These are phyloP conservation scores for Aleiodes leptofemur DNA, from an alignment of 2,888 invertebrate genomes.

Conservation along the genomic window DNA sequence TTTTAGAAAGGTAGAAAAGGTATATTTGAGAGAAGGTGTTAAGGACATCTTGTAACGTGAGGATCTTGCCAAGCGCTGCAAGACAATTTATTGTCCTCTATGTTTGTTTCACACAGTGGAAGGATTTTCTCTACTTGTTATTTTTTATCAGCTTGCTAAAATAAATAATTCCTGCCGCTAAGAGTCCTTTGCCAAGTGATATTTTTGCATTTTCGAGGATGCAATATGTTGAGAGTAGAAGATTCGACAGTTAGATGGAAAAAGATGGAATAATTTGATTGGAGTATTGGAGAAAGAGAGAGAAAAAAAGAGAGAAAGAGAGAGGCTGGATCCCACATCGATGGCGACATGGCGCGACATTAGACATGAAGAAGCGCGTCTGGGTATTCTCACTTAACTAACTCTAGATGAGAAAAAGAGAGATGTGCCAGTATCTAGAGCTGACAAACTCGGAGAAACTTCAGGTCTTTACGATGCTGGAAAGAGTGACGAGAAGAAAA, in stretches of 20 bases:
- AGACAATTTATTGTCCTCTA: slow-evolving; percentile 43
- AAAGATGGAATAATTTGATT: not conserved
- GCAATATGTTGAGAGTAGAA: no score
- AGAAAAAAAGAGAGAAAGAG: slow-evolving; percentile 6
- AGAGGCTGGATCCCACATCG: not conserved
- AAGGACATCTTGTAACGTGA: slow-evolving; percentile 49
- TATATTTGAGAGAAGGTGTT: slow-evolving; percentile 43
- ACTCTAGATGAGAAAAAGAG: slow-evolving; percentile 38
- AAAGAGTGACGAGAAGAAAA: slow-evolving; percentile 52
- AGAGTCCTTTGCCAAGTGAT: not conserved
- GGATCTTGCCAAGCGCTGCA: slow-evolving; percentile 44
- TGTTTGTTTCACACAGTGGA: not conserved
- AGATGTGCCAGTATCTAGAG: slow-evolving; percentile 2
- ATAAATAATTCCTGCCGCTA: not conserved
- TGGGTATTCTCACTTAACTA: slow-evolving; percentile 54
- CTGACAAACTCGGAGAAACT: not conserved
- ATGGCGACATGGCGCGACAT: slow-evolving; percentile 24
- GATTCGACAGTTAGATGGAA: slow-evolving; percentile 1
- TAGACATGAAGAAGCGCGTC: slow-evolving; percentile 49
- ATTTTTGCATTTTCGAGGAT: no score
- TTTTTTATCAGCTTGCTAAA: slow-evolving; percentile 1
- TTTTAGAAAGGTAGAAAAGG: slow-evolving; percentile 28
- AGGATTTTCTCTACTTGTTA: not conserved
- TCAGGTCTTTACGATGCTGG: slow-evolving; percentile 1
- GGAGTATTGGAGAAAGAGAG: not conserved